Conservation (phyloP, 35 echinoderm and acorn worm genomes). For the Apostichopus californicus region DNA sequence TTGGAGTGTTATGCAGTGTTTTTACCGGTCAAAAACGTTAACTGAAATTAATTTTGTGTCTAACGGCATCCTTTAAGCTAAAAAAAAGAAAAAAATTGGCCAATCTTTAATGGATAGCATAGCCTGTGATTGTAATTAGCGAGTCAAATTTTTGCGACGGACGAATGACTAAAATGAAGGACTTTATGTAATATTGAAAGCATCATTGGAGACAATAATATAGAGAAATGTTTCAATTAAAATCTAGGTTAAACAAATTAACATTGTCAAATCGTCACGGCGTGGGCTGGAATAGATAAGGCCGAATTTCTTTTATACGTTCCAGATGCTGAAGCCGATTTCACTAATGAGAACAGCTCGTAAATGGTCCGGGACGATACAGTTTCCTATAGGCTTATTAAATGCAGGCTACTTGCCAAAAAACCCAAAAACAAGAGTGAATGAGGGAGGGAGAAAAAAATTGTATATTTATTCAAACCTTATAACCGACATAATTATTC, state of each 20-base stretch:
- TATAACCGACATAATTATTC: background rate
- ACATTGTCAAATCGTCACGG: conserved; percentile 2
- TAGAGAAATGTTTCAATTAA: background rate
- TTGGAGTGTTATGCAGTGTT: no score
- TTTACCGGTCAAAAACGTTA: no score
- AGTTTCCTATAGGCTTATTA: background rate
- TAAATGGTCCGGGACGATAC: background rate
- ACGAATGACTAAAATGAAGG: conserved; percentile 2
- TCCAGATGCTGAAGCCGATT: conserved; percentile 1
- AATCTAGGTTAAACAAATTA: conserved; percentile 24
- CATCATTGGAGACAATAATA: background rate
- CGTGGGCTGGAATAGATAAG: background rate
- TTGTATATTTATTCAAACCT: background rate
- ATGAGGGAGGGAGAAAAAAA: background rate
- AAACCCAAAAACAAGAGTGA: background rate
- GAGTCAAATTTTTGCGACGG: background rate
- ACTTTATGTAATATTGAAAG: conserved; percentile 8
- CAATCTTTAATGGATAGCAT: background rate
- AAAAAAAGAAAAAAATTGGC: background rate
- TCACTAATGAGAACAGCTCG: background rate
- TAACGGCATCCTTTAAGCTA: background rate
- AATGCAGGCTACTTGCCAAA: background rate
- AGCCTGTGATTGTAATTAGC: background rate
- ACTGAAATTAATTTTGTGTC: background rate
- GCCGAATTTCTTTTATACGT: background rate